These are phyloP conservation scores for Brachionus rotundiformis DNA, from an alignment of 1,140 invertebrate species.

Conservation along the genomic window DNA sequence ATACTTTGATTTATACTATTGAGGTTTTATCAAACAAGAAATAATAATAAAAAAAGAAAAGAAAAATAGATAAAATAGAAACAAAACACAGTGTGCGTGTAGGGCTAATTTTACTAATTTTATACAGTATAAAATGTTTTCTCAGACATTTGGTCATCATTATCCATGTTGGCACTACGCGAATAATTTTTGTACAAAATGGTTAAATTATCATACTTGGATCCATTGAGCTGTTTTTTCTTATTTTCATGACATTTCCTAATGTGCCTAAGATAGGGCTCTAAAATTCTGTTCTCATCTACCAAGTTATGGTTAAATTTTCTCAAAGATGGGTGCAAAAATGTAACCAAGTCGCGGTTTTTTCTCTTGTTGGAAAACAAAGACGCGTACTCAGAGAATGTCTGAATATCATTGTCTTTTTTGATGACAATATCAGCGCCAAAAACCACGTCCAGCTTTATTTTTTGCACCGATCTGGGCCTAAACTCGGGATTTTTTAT, in stretches of 20 bases:
- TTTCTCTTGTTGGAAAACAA: slow-evolving; percentile 12
- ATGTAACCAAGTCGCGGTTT: neutral
- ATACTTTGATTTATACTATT: no score
- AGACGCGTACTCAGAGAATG: neutral
- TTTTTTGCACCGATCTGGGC: slow-evolving; percentile 36
- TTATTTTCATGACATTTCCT: slow-evolving; percentile 4
- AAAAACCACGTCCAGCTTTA: slow-evolving; percentile 43
- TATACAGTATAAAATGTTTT: slow-evolving; percentile 40
- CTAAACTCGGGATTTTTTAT: neutral
- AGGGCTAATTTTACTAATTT: neutral
- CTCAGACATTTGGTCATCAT: neutral
- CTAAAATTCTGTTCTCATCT: slow-evolving; percentile 28
- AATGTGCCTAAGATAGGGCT: neutral
- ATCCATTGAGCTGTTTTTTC: neutral
- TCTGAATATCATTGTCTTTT: neutral
- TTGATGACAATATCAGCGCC: slow-evolving; percentile 30
- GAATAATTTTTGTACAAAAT: slow-evolving; percentile 47
- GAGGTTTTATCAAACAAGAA: no score
- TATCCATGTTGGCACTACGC: neutral
- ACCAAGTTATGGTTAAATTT: neutral
- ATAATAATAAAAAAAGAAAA: neutral
- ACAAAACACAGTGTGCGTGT: no score
- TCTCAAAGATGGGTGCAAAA: neutral
- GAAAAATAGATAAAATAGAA: neutral
- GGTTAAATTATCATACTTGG: slow-evolving; percentile 25